Evolutionary conservation across 2,888 invertebrate genomes (phyloP).

Genomic region (Teinopalpus imperialis): DNA sequence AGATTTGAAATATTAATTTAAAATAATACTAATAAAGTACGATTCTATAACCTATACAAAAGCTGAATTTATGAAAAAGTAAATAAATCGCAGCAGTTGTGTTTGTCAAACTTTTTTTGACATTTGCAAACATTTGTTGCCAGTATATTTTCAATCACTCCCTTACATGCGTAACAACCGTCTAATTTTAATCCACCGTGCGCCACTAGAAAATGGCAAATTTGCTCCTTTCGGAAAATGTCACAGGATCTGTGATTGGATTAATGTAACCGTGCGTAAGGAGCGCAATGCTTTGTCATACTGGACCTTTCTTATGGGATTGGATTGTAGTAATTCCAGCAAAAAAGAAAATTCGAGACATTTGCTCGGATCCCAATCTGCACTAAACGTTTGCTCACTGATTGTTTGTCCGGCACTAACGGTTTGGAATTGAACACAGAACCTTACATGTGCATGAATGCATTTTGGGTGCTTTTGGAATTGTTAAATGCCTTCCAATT

Average conservation of each 20-base stretch:
- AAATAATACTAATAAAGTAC: too few species aligned
- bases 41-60: too few species aligned
- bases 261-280: conserved; percentile 43
- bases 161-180: conserved; percentile 35
- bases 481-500: neutral
- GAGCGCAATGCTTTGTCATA: conserved; percentile 42
- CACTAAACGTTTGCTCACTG: conserved; percentile 45
- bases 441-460: conserved; percentile 5
- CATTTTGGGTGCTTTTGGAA: conserved; percentile 5
- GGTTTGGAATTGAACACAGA: conserved; percentile 15
- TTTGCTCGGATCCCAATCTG: conserved; percentile 45
- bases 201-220: conserved; percentile 40
- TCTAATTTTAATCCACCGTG: conserved; percentile 44
- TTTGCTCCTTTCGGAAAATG: conserved; percentile 35
- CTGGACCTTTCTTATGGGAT: conserved; percentile 42
- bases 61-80: too few species aligned
- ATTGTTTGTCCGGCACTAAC: conserved; percentile 34
- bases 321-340: conserved; percentile 59
- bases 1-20: too few species aligned
- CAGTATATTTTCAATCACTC: conserved; percentile 25
- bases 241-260: conserved; percentile 45
- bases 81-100: neutral
- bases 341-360: conserved; percentile 49
- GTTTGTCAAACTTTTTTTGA: conserved; percentile 9
- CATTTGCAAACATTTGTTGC: conserved; percentile 2